A percentile compares a stretch with the other conserved stretches of the same genome.
Evolutionary conservation across 2,113 vertebrate species (phyloP).

Genomic region (Salvelinus namaycush): DNA sequence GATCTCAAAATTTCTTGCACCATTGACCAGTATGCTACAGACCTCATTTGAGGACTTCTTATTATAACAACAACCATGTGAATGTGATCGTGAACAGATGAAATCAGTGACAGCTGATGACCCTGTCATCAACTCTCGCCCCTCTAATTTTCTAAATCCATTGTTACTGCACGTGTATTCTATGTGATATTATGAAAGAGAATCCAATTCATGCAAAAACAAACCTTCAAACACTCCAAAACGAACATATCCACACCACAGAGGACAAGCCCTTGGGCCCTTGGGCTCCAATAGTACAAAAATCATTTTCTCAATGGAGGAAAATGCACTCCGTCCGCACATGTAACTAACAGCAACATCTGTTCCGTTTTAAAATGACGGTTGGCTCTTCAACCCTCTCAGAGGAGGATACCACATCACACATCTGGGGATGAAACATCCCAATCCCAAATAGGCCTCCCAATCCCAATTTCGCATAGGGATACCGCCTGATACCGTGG

Average conservation of each 20-base stretch:
- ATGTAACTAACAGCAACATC: slow-evolving; percentile 19
- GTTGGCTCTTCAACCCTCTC: background rate
- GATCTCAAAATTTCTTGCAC: no score
- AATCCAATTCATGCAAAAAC: background rate
- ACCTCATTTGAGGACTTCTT: background rate
- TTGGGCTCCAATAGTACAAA: background rate
- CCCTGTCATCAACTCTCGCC: no score
- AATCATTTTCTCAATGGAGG: background rate
- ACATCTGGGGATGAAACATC: slow-evolving; percentile 17
- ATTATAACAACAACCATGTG: background rate
- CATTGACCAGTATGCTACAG: no score
- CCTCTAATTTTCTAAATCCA: no score
- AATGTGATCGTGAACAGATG: background rate
- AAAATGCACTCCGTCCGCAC: slow-evolving; percentile 1
- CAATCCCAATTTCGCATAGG: background rate
- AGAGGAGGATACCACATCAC: background rate
- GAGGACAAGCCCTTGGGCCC: background rate
- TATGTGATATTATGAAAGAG: background rate
- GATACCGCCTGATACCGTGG: slow-evolving; percentile 13
- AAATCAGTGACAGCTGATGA: no score
- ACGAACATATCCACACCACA: background rate
- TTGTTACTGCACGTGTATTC: no score
- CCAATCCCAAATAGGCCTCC: background rate
- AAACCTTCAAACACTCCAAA: background rate
- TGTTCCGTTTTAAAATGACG: slow-evolving; percentile 13